Conservation (phyloP, 2,888 invertebrate species). For the Dusona sp. region DNA sequence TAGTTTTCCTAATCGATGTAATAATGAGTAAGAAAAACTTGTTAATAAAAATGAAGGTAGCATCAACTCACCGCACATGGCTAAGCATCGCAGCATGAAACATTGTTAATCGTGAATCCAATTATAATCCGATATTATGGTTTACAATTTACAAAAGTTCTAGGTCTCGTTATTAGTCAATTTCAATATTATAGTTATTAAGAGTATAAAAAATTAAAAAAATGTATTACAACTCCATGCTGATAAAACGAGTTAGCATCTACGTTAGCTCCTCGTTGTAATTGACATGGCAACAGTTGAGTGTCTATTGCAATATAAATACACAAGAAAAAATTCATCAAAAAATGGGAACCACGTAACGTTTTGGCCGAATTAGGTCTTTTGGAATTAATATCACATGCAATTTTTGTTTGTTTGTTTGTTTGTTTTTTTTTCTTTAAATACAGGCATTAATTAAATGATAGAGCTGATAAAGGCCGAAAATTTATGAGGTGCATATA, state of each 20-base stretch:
- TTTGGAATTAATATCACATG: conserved; percentile 57
- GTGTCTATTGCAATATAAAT: conserved; percentile 29
- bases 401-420: too few relatives aligned
- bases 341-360: conserved; percentile 18
- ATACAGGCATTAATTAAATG: conserved; percentile 69
- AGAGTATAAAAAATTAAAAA: conserved; percentile 49
- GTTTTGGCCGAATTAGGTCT: background rate
- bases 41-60: conserved; percentile 9
- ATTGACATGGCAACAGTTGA: conserved; percentile 42
- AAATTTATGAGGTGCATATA: conserved; percentile 80
- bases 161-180: conserved; percentile 52
- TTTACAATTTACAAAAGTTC: conserved; percentile 58
- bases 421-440: background rate
- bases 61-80: conserved; percentile 86
- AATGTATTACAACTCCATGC: conserved; percentile 75
- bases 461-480: conserved; percentile 65
- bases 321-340: conserved; percentile 3
- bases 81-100: conserved; percentile 86
- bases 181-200: conserved; percentile 38
- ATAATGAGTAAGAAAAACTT: background rate
- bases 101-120: conserved; percentile 83
- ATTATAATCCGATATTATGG: conserved; percentile 76
- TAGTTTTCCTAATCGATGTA: background rate
- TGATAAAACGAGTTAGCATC: conserved; percentile 67
- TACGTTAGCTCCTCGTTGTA: conserved; percentile 52